Base-by-base conservation (phyloP, 2,797 vertebrate genomes). In the Chloroceryle inda region DNA sequence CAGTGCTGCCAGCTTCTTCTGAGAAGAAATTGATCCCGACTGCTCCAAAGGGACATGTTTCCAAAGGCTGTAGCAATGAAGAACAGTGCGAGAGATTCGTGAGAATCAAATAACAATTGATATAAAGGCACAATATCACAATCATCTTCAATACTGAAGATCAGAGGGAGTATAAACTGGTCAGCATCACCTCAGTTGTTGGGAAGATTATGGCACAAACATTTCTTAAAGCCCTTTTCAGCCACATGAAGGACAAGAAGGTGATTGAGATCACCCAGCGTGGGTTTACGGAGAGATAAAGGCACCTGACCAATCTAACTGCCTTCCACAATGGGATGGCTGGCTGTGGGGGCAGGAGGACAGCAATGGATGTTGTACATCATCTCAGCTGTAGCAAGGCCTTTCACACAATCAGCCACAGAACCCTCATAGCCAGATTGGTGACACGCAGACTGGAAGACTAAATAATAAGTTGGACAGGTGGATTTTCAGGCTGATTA, bases 1-100 rank as follows among this genome's bases (percentile, higher is more conserved):
- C 63, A 85, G 82, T 11, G 95, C 78, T 27, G 96, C 88, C 94
- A 97, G 24, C 37, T 97, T 92, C 74, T 96, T 97, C 96, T 98
- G 97, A 74, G 96, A 88, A 77, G 93, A 96, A 24, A 95, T 76
- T 33, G 80, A 55, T 37, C 97, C 98, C 4, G 98, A 96, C 21
- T 98, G 75, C 86, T 98, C 97, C 31, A 95, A 52, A 4, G 94
- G 79, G 18, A 95, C 59, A 5, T 10, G 97, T 82, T 50, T 97
- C 97, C 83, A 97, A 94, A 67, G 96, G 97, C 98, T 98, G 24
- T 35, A 68, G 17, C 31, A 87, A 42, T 0, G 7, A 64, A 6
- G 27, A 59, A 45, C 14, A 26, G 12, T 6, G 22, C 14, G 38
- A 26, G 33, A 42, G 20, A 62, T 8, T 49, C 5, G 45, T n/a